Conservation (phyloP, 2,113 vertebrate genomes). For the Henicopernis longicauda region DNA sequence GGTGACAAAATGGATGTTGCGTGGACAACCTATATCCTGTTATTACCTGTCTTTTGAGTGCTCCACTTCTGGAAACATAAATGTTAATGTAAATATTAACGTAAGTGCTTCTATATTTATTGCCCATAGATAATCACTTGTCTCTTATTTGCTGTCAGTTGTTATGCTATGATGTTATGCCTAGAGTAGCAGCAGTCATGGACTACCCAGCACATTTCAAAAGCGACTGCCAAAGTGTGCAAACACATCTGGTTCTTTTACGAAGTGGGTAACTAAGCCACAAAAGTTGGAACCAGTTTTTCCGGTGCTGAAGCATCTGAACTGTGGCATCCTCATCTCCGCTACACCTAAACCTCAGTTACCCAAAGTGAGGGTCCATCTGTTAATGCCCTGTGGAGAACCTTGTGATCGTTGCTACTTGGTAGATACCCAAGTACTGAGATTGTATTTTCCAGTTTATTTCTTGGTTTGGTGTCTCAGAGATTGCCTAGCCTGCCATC, state of each 20-base stretch:
- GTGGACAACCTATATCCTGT: too few relatives aligned
- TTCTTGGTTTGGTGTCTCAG: neutral
- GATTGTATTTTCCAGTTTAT: neutral
- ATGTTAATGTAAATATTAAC: too few relatives aligned
- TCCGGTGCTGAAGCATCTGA: neutral
- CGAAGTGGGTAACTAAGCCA: fast-evolving
- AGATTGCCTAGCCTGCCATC: neutral
- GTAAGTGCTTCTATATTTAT: fast-evolving
- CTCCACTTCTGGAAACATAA: too few relatives aligned
- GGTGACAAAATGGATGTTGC: too few relatives aligned
- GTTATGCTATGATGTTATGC: too few relatives aligned
- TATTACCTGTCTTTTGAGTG: neutral
- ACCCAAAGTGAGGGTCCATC: neutral
- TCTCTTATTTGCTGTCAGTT: fast-evolving
- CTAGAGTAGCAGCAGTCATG: neutral
- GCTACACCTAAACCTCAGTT: neutral
- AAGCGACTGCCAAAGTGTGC: neutral
- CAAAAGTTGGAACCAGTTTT: neutral
- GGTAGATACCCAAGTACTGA: too few relatives aligned
- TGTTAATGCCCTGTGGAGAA: neutral
- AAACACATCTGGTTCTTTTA: neutral
- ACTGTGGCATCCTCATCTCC: neutral
- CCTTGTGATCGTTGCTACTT: fast-evolving
- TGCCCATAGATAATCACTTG: fast-evolving
- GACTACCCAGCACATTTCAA: fast-evolving